Percentiles rank a stretch among this genome's conserved stretches.
These are phyloP conservation scores for Umimayanthus kanabou DNA, from an alignment of 92 coral and sea anemone species.

Conservation along the genomic window DNA sequence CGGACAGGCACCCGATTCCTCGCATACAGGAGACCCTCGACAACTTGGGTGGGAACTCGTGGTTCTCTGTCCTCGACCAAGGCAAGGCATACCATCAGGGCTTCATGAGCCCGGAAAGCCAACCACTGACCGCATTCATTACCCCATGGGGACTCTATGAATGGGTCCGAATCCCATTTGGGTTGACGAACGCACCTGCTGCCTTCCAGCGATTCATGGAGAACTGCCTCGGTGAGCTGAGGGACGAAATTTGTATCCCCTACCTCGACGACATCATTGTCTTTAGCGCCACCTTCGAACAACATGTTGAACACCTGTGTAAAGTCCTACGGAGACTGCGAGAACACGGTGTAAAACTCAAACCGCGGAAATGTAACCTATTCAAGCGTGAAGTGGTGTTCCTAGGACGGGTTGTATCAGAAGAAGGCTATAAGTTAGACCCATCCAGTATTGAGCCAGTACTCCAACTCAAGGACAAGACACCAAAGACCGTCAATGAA, in stretches of 20 bases:
- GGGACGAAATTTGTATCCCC: no score
- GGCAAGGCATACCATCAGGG: conserved; percentile 77
- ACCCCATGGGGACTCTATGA: no score
- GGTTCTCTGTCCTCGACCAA: conserved; percentile 74
- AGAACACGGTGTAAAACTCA: conserved; percentile 60
- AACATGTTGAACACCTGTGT: conserved; percentile 51
- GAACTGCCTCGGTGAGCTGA: conserved; percentile 45
- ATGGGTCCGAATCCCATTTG: no score
- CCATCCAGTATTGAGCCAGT: conserved; percentile 56
- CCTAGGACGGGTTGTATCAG: conserved; percentile 61
- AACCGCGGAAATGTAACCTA: conserved; percentile 56
- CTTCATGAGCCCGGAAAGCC: conserved; percentile 55
- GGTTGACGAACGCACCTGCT: conserved; percentile 42
- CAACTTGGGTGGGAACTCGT: conserved; percentile 71
- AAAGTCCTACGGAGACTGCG: conserved; percentile 51
- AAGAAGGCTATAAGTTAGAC: conserved; percentile 51
- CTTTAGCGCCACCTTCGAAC: conserved; percentile 52
- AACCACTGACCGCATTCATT: conserved; percentile 60
- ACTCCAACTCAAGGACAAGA: conserved; percentile 46
- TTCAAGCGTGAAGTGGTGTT: conserved; percentile 56
- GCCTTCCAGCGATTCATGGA: conserved; percentile 68
- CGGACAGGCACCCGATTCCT: conserved; percentile 73
- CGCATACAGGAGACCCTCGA: conserved; percentile 64
- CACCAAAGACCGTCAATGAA: conserved; percentile 65
- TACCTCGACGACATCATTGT: conserved; percentile 25